These are phyloP conservation scores for Bathynomus jamesi DNA, from an alignment of 1,140 invertebrate species.

Conservation along the genomic window DNA sequence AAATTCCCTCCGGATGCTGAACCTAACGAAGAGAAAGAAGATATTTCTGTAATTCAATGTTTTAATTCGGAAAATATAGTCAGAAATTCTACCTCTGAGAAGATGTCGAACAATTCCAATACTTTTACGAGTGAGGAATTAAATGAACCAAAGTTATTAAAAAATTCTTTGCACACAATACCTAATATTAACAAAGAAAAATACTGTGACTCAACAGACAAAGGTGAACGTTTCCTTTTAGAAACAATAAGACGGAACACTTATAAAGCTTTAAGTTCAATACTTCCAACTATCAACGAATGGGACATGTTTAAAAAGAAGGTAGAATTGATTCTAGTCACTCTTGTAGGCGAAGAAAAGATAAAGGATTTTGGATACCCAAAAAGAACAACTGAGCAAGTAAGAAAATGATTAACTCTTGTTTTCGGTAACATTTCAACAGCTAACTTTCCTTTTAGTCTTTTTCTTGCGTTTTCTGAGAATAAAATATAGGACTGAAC, in stretches of 20 bases:
- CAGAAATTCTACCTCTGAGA: too few species aligned
- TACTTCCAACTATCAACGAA: conserved; percentile 15
- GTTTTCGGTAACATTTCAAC: neutral
- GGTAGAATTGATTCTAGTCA: conserved; percentile 21
- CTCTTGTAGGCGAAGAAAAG: conserved; percentile 24
- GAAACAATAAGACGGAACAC: conserved; percentile 30
- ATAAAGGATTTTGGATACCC: conserved; percentile 31
- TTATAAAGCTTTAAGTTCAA: conserved; percentile 21
- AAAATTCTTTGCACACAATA: neutral
- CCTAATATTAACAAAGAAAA: neutral
- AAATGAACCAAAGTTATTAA: neutral
- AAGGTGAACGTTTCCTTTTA: conserved; percentile 9
- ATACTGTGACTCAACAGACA: neutral
- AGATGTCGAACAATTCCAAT: too few species aligned
- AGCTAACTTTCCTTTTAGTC: too few species aligned
- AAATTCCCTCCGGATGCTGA: neutral
- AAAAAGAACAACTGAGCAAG: conserved; percentile 28
- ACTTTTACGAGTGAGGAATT: neutral
- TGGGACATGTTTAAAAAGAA: conserved; percentile 24
- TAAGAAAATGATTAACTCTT: neutral
- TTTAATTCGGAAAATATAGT: too few species aligned
- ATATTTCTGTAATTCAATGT: too few species aligned
- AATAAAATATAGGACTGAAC: too few species aligned
- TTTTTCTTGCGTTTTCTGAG: too few species aligned
- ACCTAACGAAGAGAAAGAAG: too few species aligned